Evolutionary conservation across 2,113 vertebrate species (phyloP).

Genomic region (Salvelinus namaycush): DNA sequence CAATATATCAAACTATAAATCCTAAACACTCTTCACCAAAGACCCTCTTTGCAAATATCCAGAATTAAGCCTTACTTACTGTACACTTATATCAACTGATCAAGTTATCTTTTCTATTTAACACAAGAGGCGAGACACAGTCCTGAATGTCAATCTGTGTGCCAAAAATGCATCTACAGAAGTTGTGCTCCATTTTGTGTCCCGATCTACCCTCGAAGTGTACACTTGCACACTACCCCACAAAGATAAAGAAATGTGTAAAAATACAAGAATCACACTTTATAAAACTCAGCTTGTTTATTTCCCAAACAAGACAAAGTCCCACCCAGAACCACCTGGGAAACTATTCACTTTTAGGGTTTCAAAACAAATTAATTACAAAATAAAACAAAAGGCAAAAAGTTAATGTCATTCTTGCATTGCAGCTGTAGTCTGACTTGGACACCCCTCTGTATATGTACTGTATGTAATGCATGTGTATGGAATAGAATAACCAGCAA

Average conservation of each 20-base stretch:
- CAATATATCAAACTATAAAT: not conserved
- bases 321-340: conserved; percentile 3
- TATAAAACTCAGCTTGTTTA: conserved; percentile 41
- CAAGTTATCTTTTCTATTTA: too few species aligned
- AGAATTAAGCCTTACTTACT: too few species aligned
- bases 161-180: not conserved
- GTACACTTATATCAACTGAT: too few species aligned
- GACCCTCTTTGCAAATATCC: not conserved
- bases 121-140: too few species aligned
- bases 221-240: not conserved
- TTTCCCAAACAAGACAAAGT: conserved; percentile 17
- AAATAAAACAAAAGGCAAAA: not conserved
- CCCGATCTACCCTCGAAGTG: too few species aligned
- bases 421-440: not conserved
- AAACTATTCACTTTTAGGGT: not conserved
- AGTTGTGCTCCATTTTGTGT: not conserved
- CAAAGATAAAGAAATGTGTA: not conserved
- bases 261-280: conserved; percentile 4
- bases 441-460: not conserved
- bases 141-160: not conserved
- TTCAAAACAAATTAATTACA: conserved; percentile 15
- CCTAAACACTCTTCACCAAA: not conserved
- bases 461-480: not conserved
- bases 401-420: not conserved
- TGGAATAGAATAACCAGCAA: not conserved